Evolutionary conservation across 2,888 invertebrate genomes (phyloP).

Genomic region (Beris morrisii): DNA sequence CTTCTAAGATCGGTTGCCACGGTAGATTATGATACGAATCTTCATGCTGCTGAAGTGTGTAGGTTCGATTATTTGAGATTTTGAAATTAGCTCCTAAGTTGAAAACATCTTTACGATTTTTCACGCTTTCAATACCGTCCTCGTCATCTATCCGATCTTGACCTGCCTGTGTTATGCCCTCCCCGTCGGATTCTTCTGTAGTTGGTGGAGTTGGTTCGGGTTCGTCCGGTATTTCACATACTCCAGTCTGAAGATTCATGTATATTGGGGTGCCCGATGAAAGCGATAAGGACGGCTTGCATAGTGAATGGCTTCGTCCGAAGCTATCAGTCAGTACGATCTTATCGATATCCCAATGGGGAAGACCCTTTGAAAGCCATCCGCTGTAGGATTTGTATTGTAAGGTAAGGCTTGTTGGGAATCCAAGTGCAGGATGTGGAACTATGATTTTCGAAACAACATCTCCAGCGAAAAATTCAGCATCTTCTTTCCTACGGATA

Average conservation of each 20-base stretch:
- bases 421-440: constrained; percentile 82
- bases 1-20: constrained; percentile 60
- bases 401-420: constrained; percentile 71
- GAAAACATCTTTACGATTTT: constrained; percentile 54
- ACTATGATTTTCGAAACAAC: constrained; percentile 81
- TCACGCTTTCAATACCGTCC: constrained; percentile 50
- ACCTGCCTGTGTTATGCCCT: constrained; percentile 44
- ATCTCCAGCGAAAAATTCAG: constrained; percentile 70
- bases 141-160: constrained; percentile 41
- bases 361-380: constrained; percentile 84
- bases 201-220: constrained; percentile 40
- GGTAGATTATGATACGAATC: constrained; percentile 54
- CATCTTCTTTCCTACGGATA: constrained; percentile 72
- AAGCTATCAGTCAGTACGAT: constrained; percentile 82
- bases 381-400: constrained; percentile 87
- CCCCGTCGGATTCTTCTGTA: constrained; percentile 40
- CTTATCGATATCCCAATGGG: constrained; percentile 79
- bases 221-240: constrained; percentile 70
- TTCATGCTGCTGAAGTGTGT: constrained; percentile 23
- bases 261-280: constrained; percentile 73
- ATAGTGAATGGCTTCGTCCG: constrained; percentile 80
- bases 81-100: constrained; percentile 54
- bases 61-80: constrained; percentile 48
- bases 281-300: constrained; percentile 73
- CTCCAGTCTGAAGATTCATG: constrained; percentile 74